Base-by-base conservation (phyloP, 1,140 invertebrate genomes). In the Aplysia californica region DNA sequence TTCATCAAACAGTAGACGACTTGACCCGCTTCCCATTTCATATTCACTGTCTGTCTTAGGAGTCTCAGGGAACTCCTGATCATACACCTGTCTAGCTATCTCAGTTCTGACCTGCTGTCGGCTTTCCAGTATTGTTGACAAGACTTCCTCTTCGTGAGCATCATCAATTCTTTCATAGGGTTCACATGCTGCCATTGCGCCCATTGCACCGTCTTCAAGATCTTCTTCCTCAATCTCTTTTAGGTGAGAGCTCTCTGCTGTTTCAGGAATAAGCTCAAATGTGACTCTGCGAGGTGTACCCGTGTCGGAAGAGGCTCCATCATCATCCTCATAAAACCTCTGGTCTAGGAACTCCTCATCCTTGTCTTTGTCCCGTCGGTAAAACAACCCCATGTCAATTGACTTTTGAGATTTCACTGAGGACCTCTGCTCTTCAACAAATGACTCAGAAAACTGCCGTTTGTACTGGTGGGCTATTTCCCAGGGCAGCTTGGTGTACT, bases 391-490 rank as follows among this genome's bases (percentile, higher is more conserved):
- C 80, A 87, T 69, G 65, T 87, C 86, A 64, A 87, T 79, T 15
- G 84, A 86, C 44, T 84, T 81, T 35, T 67, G 75, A 66, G 58
- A 76, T 64, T 77, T 73, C 10, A 84, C 66, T 18, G 56, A 26
- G 31, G 76, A 68, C 38, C 67, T 80, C 67, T 79, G 82, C 73
- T 85, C 83, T 66, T 86, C 80, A 61, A 80, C 31, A 61, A 80
- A 85, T 0, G 83, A 82, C 56, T 87, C 85, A 61, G 86, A 87
- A 71, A 86, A 86, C 78, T 87, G 86, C 33, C 86, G 75, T 76
- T 80, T 83, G 71, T 84, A 87, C 75, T 87, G 86, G 65, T 82
- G 79, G 21, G 80, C 84, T 55, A 84, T 82, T 82, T 87, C 86
- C 86, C 86, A 87, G 23, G 86, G 86, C 21, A 86, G 70, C 75